These are phyloP conservation scores for Pogonophryne albipinna DNA, from an alignment of 2,797 vertebrate species.

Conservation along the genomic window DNA sequence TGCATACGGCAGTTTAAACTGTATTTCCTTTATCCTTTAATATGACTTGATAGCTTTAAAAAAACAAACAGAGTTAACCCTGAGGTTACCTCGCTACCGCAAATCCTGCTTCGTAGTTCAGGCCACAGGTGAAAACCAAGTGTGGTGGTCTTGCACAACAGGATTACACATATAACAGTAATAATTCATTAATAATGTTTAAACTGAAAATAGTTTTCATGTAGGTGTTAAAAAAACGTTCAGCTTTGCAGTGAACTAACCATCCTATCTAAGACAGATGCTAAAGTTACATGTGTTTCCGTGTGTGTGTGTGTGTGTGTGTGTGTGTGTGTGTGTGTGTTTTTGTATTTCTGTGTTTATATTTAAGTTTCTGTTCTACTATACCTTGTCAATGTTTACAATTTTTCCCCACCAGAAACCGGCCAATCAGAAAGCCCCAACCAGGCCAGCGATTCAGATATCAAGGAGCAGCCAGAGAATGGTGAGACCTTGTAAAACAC, in stretches of 20 bases:
- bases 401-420: conserved; percentile 85
- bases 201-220: not conserved
- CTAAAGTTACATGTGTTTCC: not conserved
- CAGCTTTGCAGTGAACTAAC: not conserved
- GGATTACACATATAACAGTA: too few relatives aligned
- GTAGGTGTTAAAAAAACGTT: not conserved
- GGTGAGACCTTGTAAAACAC: conserved; percentile 82
- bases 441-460: conserved; percentile 96
- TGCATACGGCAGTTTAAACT: too few relatives aligned
- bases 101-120: too few relatives aligned
- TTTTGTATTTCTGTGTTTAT: not conserved
- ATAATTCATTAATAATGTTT: too few relatives aligned
- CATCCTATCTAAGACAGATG: not conserved
- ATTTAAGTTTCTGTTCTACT: conserved; percentile 3
- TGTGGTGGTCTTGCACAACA: too few relatives aligned
- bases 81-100: too few relatives aligned
- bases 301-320: not conserved
- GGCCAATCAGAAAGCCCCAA: conserved; percentile 97
- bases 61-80: too few relatives aligned
- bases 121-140: too few relatives aligned
- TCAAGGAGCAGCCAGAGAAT: conserved; percentile 98
- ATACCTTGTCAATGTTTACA: conserved; percentile 16
- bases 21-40: too few relatives aligned
- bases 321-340: not conserved
- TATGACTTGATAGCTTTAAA: too few relatives aligned